Evolutionary conservation across 53 echinoderm and acorn worm species (phyloP).

Genomic region (Henricia sp.): DNA sequence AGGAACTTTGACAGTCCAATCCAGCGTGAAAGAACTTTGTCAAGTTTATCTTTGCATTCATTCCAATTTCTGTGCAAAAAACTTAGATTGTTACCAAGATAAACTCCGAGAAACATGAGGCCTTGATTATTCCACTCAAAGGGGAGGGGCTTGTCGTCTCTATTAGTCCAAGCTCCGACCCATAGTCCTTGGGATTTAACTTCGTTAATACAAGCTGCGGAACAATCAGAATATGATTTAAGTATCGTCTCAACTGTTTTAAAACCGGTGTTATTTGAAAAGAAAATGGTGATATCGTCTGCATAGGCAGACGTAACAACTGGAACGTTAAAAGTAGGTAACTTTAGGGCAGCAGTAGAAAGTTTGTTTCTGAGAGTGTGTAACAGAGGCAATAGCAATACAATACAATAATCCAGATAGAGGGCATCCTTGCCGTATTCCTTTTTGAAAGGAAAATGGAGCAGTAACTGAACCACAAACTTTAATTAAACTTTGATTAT

Average conservation of each 20-base stretch:
- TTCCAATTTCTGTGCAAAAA: slow-evolving; percentile 15
- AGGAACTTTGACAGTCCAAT: not conserved
- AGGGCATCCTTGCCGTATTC: slow-evolving; percentile 34
- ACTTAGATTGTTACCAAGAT: not conserved
- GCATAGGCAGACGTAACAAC: slow-evolving; percentile 6
- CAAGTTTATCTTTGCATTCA: not conserved
- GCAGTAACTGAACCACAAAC: slow-evolving; percentile 28
- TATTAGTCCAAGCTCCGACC: slow-evolving; percentile 28
- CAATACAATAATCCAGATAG: slow-evolving; percentile 38
- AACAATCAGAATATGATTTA: not conserved
- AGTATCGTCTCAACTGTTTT: slow-evolving; percentile 4
- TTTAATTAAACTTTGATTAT: slow-evolving; percentile 6
- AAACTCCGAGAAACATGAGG: slow-evolving; percentile 40
- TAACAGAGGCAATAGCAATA: slow-evolving; percentile 24
- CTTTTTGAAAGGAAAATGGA: slow-evolving; percentile 30
- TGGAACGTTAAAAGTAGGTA: not conserved
- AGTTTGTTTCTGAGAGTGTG: not conserved
- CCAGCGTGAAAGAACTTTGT: slow-evolving; percentile 29
- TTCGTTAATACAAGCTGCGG: slow-evolving; percentile 24
- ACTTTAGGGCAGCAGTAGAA: not conserved
- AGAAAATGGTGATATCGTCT: slow-evolving; percentile 32
- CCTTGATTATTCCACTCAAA: slow-evolving; percentile 49
- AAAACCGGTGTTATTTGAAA: slow-evolving; percentile 14
- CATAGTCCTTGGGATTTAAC: slow-evolving; percentile 37
- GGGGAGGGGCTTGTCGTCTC: slow-evolving; percentile 17